A percentile compares a stretch with the other conserved stretches of the same genome.
These are phyloP conservation scores for Apotomis turbidana DNA, from an alignment of 2,888 invertebrate species.

Conservation along the genomic window DNA sequence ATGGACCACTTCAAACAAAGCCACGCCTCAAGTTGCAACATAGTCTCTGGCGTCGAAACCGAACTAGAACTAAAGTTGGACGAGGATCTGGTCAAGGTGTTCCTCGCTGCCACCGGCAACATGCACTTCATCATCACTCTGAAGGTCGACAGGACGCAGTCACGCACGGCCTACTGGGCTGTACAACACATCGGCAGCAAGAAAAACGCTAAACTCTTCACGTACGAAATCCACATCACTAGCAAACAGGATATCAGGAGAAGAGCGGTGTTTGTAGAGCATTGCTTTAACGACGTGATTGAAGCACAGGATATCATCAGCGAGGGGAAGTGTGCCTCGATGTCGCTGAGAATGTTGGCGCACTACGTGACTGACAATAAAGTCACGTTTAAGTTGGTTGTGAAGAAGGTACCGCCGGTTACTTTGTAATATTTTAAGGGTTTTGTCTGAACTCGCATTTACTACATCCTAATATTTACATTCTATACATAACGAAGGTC, in stretches of 20 bases:
- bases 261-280: conserved; percentile 66
- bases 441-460: no score
- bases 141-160: conserved; percentile 63
- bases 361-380: conserved; percentile 66
- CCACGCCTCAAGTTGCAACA: conserved; percentile 62
- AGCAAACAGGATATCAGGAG: conserved; percentile 66
- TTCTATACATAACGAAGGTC: no score
- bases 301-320: conserved; percentile 70
- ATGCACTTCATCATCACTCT: conserved; percentile 69
- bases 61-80: neutral
- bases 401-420: conserved; percentile 52
- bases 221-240: conserved; percentile 69
- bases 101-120: conserved; percentile 62
- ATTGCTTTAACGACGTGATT: conserved; percentile 70
- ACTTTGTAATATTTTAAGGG: neutral
- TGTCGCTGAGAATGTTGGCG: conserved; percentile 62
- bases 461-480: no score
- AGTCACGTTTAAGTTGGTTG: conserved; percentile 64
- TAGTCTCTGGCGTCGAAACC: conserved; percentile 43
- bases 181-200: conserved; percentile 73
- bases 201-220: conserved; percentile 62
- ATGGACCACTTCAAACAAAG: conserved; percentile 72
- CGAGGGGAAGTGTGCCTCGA: conserved; percentile 65
- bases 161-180: conserved; percentile 62
- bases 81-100: conserved; percentile 64